Conservation (phyloP, 2,888 invertebrate species). For the Eupelmus urozonus region DNA sequence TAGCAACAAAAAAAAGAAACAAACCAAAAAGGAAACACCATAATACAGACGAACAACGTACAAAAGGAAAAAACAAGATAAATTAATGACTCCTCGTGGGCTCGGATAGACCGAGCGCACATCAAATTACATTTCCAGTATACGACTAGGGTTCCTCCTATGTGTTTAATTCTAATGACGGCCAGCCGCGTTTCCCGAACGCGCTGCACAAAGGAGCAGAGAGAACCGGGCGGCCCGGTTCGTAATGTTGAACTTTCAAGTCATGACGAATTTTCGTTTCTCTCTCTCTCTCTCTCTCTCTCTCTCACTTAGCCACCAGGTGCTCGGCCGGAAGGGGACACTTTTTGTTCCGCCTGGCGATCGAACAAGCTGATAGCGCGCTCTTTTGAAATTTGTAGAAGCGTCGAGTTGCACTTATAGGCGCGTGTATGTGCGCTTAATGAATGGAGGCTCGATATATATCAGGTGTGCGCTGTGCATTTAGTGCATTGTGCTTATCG, state of each 20-base stretch:
- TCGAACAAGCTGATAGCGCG: not conserved
- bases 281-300: not conserved
- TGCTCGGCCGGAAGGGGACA: not conserved
- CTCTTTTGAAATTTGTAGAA: conserved; percentile 12
- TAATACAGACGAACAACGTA: too few species aligned
- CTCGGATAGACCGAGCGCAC: too few species aligned
- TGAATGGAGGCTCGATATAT: too few species aligned
- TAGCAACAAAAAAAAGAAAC: not conserved
- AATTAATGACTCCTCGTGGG: conserved; percentile 22
- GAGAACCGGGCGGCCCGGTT: not conserved
- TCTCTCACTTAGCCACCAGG: not conserved
- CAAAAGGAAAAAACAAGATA: conserved; percentile 15
- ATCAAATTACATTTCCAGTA: conserved; percentile 42
- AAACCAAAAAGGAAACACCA: not conserved
- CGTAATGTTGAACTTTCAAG: conserved; percentile 44
- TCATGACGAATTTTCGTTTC: conserved; percentile 52
- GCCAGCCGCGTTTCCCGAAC: conserved; percentile 41
- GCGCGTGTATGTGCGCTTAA: conserved; percentile 5
- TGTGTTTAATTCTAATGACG: conserved; percentile 55
- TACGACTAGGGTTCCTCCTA: conserved; percentile 15
- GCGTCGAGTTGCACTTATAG: conserved; percentile 20
- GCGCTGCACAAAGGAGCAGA: not conserved
- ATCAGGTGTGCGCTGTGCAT: conserved; percentile 3
- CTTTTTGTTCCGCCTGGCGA: conserved; percentile 34
- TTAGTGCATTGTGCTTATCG: too few species aligned